Base-by-base conservation (phyloP, 1,140 invertebrate genomes). In the Drosophila mojavensis region DNA sequence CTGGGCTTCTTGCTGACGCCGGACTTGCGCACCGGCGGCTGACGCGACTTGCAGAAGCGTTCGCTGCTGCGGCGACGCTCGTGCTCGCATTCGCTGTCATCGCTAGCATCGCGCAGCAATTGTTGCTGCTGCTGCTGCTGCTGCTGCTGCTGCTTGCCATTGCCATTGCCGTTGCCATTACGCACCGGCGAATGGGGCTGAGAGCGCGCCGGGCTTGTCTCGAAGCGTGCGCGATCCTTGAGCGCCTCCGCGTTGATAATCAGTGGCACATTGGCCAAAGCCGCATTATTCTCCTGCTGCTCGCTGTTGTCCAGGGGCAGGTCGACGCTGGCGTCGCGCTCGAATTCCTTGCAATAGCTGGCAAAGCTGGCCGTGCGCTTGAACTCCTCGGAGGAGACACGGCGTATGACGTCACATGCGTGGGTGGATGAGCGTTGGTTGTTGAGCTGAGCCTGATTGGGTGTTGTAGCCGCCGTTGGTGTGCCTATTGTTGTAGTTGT, bases 51-150 rank as follows among this genome's bases (percentile, higher is more conserved):
- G 63, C 88, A 92, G 64, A 92, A 92, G 28, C 92, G 86, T 72
- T 92, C 91, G 43, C 91, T 91, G 69, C 90, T 92, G 48, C 91
- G 83, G 0, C 91, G 81, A 5, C 90, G 56, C 63, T 91, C 91
- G 56, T 92, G 81, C 55, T 71, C 95, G 81, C 86, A 95, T 93
- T 91, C 94, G 67, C 75, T 92, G 86, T 84, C 93, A 69, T 82
- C 93, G 80, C 85, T 91, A 76, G 84, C 92, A 74, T 79, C 93
- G 71, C 86, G 92, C 75, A 63, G 59, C 54, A 78, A 54, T 28
- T 65, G 64, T 6, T 59, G 53, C 47, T 79, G 72, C 56, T 17
- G 92, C 72, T 60, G 43, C 60, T 59, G 53, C 47, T 79, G 72
- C 56, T 17, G 92, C 72, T 60, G 43, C 60, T 79, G 77, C 43